Base-by-base conservation (phyloP, 2,888 invertebrate genomes). In the Cheilosia soror region DNA sequence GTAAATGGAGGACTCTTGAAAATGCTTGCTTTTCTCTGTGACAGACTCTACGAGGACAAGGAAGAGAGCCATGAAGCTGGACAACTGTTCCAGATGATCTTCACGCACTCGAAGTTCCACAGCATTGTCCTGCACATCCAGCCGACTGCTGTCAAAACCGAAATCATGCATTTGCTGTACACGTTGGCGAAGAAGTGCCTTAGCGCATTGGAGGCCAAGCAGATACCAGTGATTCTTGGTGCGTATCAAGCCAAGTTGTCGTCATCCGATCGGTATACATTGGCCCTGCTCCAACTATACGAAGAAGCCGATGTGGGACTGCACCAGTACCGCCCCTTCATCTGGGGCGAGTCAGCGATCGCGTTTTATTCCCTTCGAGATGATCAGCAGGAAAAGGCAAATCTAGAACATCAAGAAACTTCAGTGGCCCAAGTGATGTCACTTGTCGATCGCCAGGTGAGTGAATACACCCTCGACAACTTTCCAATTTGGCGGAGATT, bases 291-390 rank as follows among this genome's bases (percentile, higher is more conserved):
- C 72, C 93, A 94, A 87, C 93, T 94, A 83, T 96, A 96, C 92
- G 96, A 97, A 92, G 92, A 92, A 80, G 94, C 94, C 89, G 95
- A 95, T 66, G 93, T 95, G 78, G 94, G 94, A 25, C 93, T 96
- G 11, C 93, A 93, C 63, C 93, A 95, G 88, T 96, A 94, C 90
- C 95, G 96, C 86, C 98, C 98, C 0, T 96, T 96, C 89, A 93
- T 98, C 0, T 98, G 97, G 96, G 97, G 97, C 0, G 95, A 95
- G 90, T 94, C 96, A 2, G 97, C 97, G 0, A 95, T 96, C 0
- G 94, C 95, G 65, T 95, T 96, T 90, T 97, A 97, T 90, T 95
- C 96, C 1, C 93, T 96, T 0, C 89, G 89, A 15, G 93, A 93
- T 55, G 93, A 93, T 63, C 90, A 93, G 0, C 93, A 94, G 40